These are phyloP conservation scores for Porites rus DNA, from an alignment of 92 coral and sea anemone species.

Conservation along the genomic window DNA sequence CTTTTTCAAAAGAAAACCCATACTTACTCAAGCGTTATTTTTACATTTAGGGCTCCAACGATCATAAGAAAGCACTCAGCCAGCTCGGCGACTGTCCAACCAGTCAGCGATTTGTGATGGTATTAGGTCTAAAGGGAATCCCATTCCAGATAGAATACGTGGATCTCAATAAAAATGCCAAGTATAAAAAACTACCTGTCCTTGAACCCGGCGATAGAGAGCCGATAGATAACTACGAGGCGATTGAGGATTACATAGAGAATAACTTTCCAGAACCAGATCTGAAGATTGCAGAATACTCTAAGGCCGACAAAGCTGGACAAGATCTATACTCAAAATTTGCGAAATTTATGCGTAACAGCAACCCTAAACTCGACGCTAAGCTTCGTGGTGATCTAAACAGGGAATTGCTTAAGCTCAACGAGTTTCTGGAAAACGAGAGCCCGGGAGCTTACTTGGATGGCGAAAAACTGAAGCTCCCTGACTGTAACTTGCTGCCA, in stretches of 20 bases:
- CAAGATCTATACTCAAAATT: conserved; percentile 53
- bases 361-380: conserved; percentile 9
- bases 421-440: conserved; percentile 40
- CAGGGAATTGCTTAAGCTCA: conserved; percentile 45
- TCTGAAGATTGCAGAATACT: conserved; percentile 11
- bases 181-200: conserved; percentile 50
- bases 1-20: not conserved
- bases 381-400: conserved; percentile 16
- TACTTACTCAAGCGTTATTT: not conserved
- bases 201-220: conserved; percentile 50
- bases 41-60: conserved; percentile 67
- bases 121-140: conserved; percentile 48
- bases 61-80: conserved; percentile 42
- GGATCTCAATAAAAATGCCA: conserved; percentile 48
- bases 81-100: conserved; percentile 65
- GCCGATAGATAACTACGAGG: conserved; percentile 57
- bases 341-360: conserved; percentile 65
- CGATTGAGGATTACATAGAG: conserved; percentile 60
- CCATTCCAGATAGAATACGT: conserved; percentile 40
- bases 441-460: conserved; percentile 57
- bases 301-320: conserved; percentile 34
- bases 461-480: conserved; percentile 62
- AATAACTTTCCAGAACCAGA: conserved; percentile 49
- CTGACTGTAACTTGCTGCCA: conserved; percentile 84
- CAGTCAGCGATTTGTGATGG: conserved; percentile 73